These are phyloP conservation scores for Rhea pennata DNA, from an alignment of 2,113 vertebrate species.

Conservation along the genomic window DNA sequence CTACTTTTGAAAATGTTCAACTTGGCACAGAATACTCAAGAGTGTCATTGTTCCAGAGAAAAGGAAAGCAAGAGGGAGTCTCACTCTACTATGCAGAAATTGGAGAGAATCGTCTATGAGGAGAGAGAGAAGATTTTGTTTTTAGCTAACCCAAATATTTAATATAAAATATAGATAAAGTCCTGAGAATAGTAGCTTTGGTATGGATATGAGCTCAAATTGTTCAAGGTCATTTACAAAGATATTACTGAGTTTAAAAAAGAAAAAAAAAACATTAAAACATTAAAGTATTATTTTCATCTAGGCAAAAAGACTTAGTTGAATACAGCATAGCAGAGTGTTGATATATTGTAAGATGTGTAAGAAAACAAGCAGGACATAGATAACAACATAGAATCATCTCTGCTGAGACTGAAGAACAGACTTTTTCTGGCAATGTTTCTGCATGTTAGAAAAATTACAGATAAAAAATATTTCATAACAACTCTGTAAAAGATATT, in stretches of 20 bases:
- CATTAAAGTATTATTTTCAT: background rate
- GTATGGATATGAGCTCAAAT: background rate
- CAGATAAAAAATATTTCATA: background rate
- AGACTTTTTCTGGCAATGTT: background rate
- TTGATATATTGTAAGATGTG: background rate
- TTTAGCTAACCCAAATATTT: background rate
- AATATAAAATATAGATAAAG: background rate
- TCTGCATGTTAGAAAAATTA: background rate
- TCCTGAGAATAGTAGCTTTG: background rate
- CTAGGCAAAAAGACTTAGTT: background rate
- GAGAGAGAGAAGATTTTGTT: fast-evolving
- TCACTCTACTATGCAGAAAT: background rate
- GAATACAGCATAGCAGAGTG: background rate
- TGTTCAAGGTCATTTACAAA: background rate
- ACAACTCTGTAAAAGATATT: background rate
- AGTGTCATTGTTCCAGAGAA: background rate
- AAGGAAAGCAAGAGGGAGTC: background rate
- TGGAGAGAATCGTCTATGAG: background rate
- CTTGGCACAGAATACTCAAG: background rate
- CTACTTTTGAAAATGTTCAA: background rate
- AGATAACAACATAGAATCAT: background rate
- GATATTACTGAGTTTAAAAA: background rate
- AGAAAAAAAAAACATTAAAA: background rate
- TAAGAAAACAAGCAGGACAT: background rate
- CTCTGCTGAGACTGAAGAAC: background rate